phyloP scores from a whole-genome alignment of 2,797 vertebrate species.

The Lerista edwardsae region DNA sequence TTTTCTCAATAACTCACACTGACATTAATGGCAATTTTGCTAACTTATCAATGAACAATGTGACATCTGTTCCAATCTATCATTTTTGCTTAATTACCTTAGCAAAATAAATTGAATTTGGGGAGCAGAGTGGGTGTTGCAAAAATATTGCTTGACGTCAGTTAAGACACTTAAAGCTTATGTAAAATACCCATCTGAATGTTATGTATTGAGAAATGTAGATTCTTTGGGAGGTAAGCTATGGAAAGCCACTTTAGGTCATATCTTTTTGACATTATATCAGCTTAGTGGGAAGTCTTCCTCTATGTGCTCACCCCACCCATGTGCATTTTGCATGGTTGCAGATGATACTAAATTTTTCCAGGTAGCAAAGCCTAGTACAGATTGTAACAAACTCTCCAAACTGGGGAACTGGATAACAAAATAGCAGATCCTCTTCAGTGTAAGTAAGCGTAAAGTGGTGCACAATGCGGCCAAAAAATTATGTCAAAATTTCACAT shows the following conservation, averaged over 20 bases:
- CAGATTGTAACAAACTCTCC: no score
- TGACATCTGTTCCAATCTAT: constrained; percentile 60
- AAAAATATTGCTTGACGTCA: neutral
- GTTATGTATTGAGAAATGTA: constrained; percentile 1
- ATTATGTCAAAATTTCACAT: no score
- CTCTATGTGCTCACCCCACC: neutral
- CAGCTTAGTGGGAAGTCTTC: no score
- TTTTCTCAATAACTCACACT: constrained; percentile 51
- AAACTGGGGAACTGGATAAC: no score
- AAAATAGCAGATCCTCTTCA: no score
- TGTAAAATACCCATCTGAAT: neutral
- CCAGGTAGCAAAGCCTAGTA: no score
- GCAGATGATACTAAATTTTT: no score
- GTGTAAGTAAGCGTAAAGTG: no score
- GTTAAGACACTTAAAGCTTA: neutral
- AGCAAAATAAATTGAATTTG: constrained; percentile 9
- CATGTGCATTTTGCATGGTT: no score
- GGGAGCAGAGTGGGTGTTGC: neutral
- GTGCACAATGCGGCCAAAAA: no score
- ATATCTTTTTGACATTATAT: neutral
- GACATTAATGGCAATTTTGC: constrained; percentile 54
- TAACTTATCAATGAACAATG: constrained; percentile 45
- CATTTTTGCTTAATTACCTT: constrained; percentile 54
- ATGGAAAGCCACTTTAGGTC: neutral
- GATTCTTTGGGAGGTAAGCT: neutral